phyloP scores from a whole-genome alignment of 1,140 invertebrate genomes.

The Tetramorium parvispinum region DNA sequence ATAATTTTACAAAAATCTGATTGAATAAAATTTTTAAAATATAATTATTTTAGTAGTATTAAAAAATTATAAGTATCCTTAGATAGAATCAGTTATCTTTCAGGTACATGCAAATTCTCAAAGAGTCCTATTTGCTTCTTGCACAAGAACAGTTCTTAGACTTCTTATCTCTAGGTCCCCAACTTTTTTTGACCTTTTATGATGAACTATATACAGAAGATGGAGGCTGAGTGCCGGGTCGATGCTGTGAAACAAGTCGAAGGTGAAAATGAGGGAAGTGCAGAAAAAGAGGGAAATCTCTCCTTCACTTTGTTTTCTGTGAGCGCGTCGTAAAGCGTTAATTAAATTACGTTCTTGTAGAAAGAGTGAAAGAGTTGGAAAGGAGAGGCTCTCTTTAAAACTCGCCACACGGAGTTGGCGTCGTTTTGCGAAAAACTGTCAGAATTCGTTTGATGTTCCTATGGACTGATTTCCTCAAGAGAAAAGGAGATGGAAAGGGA shows the following conservation, averaged over 20 bases:
- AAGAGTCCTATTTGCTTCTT: conserved; percentile 26
- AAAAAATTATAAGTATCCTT: neutral
- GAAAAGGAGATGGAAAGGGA: neutral
- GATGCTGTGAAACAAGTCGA: neutral
- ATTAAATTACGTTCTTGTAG: conserved; percentile 62
- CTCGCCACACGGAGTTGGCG: neutral
- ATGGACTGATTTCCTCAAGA: conserved; percentile 9
- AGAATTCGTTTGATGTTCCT: conserved; percentile 49
- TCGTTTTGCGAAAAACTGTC: conserved; percentile 38
- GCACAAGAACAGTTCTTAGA: conserved; percentile 9
- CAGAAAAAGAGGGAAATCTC: neutral
- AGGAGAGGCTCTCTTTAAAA: conserved; percentile 42
- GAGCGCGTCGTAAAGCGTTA: conserved; percentile 60
- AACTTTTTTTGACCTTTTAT: conserved; percentile 33
- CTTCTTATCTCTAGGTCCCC: conserved; percentile 46
- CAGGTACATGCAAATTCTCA: neutral
- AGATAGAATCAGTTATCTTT: neutral
- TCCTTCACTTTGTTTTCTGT: conserved; percentile 48
- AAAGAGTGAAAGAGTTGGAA: neutral
- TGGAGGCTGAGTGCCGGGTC: conserved; percentile 7
- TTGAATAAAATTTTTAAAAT: neutral
- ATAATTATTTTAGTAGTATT: neutral
- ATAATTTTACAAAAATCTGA: neutral
- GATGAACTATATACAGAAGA: conserved; percentile 30
- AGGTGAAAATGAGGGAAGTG: conserved; percentile 10